Conservation (phyloP, 2,888 invertebrate species). For the Orthosia gracilis region DNA sequence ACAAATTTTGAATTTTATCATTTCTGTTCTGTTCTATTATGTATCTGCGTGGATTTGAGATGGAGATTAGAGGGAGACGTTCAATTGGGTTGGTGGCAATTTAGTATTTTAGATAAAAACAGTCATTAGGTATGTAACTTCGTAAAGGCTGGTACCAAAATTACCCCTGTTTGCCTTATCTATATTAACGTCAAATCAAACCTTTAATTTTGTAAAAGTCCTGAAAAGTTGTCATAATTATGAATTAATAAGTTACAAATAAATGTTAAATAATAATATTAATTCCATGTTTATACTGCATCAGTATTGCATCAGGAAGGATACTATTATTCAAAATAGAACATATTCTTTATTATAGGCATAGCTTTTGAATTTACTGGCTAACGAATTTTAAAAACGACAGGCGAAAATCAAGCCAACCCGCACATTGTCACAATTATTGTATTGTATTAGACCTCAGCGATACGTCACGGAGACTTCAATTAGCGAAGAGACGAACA, state of each 20-base stretch:
- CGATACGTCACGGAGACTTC: conserved; percentile 58
- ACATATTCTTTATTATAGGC: no score
- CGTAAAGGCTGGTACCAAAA: no score
- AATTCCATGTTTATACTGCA: neutral
- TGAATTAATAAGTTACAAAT: no score
- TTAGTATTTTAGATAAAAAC: conserved; percentile 12
- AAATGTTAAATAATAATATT: no score
- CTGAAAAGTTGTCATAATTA: no score
- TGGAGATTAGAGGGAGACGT: neutral
- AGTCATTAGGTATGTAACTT: no score
- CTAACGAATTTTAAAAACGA: neutral
- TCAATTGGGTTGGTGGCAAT: neutral
- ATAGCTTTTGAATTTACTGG: neutral
- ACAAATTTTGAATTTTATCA: conserved; percentile 69
- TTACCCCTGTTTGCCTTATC: no score
- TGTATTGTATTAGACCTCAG: conserved; percentile 24
- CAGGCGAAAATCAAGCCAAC: neutral
- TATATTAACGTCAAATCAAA: no score
- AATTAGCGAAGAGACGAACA: conserved; percentile 58
- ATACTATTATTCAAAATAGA: neutral
- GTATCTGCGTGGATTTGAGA: conserved; percentile 32
- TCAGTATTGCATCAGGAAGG: neutral
- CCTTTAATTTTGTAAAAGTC: no score
- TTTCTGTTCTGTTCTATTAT: conserved; percentile 25
- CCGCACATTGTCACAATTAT: conserved; percentile 3